phyloP scores from a whole-genome alignment of 1,140 invertebrate species.

The Drosophila sucinea region DNA sequence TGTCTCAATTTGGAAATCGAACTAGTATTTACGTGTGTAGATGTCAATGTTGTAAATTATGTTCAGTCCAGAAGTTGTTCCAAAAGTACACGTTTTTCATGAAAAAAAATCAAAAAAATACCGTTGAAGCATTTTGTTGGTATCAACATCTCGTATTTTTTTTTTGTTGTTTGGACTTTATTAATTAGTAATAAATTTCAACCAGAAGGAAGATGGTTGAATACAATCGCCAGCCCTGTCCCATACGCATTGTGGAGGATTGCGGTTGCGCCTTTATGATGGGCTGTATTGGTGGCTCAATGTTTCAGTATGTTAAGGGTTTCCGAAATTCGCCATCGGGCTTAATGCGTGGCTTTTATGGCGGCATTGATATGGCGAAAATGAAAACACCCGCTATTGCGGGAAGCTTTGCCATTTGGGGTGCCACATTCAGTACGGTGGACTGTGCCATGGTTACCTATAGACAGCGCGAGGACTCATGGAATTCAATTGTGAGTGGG shows the following conservation, averaged over 20 bases:
- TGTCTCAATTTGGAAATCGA: neutral
- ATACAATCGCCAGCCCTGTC: constrained; percentile 69
- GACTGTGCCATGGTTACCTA: constrained; percentile 62
- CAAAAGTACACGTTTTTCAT: constrained; percentile 14
- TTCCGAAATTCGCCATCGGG: constrained; percentile 63
- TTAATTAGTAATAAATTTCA: neutral
- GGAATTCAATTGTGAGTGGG: constrained; percentile 70
- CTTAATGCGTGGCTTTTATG: constrained; percentile 48
- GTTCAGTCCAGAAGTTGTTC: constrained; percentile 8
- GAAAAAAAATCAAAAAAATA: neutral
- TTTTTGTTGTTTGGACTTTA: neutral
- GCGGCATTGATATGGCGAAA: constrained; percentile 62
- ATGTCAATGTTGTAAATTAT: constrained; percentile 8
- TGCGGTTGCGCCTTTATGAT: constrained; percentile 71
- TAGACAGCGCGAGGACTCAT: constrained; percentile 59
- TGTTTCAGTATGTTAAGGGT: constrained; percentile 61
- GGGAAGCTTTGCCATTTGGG: constrained; percentile 68
- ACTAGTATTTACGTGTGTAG: neutral
- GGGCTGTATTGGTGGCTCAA: constrained; percentile 59
- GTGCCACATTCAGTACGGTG: constrained; percentile 65
- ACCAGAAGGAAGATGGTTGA: constrained; percentile 41
- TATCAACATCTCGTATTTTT: neutral
- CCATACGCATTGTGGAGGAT: constrained; percentile 67
- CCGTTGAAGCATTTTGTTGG: too few species aligned
- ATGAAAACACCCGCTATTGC: constrained; percentile 64